A percentile compares a stretch with the other conserved stretches of the same genome.
These are phyloP conservation scores for Allacma fusca DNA, from an alignment of 2,888 invertebrate genomes.

Conservation along the genomic window DNA sequence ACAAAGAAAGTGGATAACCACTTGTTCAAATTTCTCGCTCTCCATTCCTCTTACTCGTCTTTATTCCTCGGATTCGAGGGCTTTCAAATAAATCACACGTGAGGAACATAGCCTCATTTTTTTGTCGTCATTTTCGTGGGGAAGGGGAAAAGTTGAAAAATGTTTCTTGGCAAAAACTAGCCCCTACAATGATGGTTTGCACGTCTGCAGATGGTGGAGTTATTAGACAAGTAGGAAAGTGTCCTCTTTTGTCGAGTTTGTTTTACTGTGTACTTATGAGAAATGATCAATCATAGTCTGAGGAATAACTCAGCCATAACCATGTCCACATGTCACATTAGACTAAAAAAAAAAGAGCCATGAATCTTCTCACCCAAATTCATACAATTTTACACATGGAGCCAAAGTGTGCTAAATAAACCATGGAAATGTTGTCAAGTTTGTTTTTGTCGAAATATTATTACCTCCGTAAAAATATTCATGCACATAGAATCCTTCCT, in stretches of 20 bases:
- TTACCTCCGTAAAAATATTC: too few relatives aligned
- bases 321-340: constrained; percentile 16
- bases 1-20: too few relatives aligned
- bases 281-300: constrained; percentile 13
- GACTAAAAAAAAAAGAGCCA: not conserved
- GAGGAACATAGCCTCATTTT: too few relatives aligned
- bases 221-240: not conserved
- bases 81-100: too few relatives aligned
- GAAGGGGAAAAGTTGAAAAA: too few relatives aligned
- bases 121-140: too few relatives aligned
- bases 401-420: not conserved
- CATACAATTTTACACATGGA: not conserved
- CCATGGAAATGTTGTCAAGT: not conserved
- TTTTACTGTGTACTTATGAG: constrained; percentile 1
- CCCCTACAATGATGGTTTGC: not conserved
- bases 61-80: too few relatives aligned
- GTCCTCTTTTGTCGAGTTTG: not conserved
- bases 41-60: too few relatives aligned
- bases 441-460: not conserved
- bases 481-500: too few relatives aligned
- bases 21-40: too few relatives aligned
- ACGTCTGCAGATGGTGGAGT: not conserved
- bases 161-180: too few relatives aligned
- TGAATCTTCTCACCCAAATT: not conserved
- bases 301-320: not conserved